phyloP scores from a whole-genome alignment of 2,113 vertebrate genomes.

The Embiotoca jacksoni region DNA sequence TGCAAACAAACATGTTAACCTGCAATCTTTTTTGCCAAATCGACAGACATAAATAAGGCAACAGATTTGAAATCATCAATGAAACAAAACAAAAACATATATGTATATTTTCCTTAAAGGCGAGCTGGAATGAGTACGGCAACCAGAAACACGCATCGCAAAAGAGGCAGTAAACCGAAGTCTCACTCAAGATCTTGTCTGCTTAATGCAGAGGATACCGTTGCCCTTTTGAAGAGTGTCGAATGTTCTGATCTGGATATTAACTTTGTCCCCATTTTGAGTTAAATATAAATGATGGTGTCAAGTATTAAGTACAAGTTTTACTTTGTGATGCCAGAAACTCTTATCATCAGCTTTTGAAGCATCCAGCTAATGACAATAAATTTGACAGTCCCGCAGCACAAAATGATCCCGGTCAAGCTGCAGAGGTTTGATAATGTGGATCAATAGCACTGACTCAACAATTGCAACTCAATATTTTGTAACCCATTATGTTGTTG shows the following conservation, averaged over 20 bases:
- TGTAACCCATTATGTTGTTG: neutral
- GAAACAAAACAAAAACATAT: no score
- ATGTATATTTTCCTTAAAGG: no score
- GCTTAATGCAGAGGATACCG: constrained; percentile 42
- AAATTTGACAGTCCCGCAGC: neutral
- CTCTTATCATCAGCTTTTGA: neutral
- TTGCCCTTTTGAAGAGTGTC: constrained; percentile 51
- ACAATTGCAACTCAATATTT: neutral
- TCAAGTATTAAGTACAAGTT: constrained; percentile 8
- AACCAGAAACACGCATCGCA: neutral
- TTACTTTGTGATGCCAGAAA: constrained; percentile 13
- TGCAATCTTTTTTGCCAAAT: no score
- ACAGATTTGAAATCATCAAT: neutral
- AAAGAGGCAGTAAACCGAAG: neutral
- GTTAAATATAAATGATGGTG: constrained; percentile 20
- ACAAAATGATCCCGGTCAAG: constrained; percentile 6
- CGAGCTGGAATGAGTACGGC: no score
- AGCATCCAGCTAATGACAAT: neutral
- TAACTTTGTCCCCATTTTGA: constrained; percentile 40
- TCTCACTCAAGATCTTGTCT: neutral
- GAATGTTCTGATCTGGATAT: constrained; percentile 25
- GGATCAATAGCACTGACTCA: constrained; percentile 23
- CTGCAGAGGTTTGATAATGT: constrained; percentile 20
- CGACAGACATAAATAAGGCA: neutral
- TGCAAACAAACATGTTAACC: no score